Evolutionary conservation across 2,113 vertebrate species (phyloP).

Genomic region (Pogona vitticeps): DNA sequence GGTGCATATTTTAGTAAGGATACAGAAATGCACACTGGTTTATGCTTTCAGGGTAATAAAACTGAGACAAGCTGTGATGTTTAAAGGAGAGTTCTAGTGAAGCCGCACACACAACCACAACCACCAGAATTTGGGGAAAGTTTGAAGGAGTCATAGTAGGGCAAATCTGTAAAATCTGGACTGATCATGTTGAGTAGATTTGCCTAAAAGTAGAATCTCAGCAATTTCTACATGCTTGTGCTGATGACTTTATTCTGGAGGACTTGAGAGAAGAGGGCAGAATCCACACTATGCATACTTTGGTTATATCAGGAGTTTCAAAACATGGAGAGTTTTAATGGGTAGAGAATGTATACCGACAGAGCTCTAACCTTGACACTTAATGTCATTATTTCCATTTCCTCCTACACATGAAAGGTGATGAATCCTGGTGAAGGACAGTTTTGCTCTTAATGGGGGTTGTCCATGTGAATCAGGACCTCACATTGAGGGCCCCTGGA

Average conservation of each 20-base stretch:
- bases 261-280: neutral
- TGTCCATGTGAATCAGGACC: too few relatives aligned
- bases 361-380: too few relatives aligned
- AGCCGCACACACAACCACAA: too few relatives aligned
- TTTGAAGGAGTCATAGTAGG: neutral
- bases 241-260: neutral
- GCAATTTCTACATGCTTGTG: neutral
- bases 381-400: too few relatives aligned
- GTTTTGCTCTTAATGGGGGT: too few relatives aligned
- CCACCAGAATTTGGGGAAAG: neutral
- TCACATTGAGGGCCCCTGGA: neutral
- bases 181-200: neutral
- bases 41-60: neutral
- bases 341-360: too few relatives aligned
- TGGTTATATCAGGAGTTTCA: too few relatives aligned
- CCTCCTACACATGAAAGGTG: too few relatives aligned
- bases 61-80: neutral
- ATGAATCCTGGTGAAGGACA: too few relatives aligned
- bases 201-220: neutral
- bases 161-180: neutral
- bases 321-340: too few relatives aligned
- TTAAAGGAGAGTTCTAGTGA: neutral
- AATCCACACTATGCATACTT: too few relatives aligned
- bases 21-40: neutral
- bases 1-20: neutral